Conservation (phyloP, 2,797 vertebrate genomes). For the Echeneis naucrates region DNA sequence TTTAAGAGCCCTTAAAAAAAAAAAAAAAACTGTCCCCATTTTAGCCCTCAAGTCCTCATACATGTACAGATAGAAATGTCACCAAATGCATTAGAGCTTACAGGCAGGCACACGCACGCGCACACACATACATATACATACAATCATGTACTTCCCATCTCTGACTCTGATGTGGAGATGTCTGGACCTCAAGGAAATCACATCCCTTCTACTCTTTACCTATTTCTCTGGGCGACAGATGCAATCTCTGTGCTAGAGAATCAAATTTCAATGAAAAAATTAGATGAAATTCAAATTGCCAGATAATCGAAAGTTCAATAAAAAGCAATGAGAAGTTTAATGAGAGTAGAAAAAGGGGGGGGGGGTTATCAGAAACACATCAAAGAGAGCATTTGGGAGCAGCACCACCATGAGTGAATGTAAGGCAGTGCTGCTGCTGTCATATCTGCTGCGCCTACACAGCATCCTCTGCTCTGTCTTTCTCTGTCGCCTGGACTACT, state of each 20-base stretch:
- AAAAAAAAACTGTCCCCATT: slow-evolving; percentile 73
- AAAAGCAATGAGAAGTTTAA: slow-evolving; percentile 72
- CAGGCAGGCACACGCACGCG: slow-evolving; percentile 28
- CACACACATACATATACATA: not conserved
- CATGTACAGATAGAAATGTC: slow-evolving; percentile 75
- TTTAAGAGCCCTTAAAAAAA: slow-evolving; percentile 72
- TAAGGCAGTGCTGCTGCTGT: slow-evolving; percentile 50
- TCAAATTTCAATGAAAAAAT: slow-evolving; percentile 71
- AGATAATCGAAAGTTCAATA: slow-evolving; percentile 75
- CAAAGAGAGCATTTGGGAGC: slow-evolving; percentile 55
- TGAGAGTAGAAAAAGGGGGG: slow-evolving; percentile 63
- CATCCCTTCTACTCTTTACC: slow-evolving; percentile 57
- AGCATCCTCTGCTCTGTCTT: slow-evolving; percentile 47
- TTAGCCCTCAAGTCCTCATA: slow-evolving; percentile 72
- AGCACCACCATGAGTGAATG: slow-evolving; percentile 42
- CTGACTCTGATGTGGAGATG: slow-evolving; percentile 58
- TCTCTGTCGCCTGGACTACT: slow-evolving; percentile 58
- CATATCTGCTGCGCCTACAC: slow-evolving; percentile 52
- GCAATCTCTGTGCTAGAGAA: slow-evolving; percentile 56
- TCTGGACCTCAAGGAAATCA: slow-evolving; percentile 70
- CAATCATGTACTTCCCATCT: slow-evolving; percentile 44
- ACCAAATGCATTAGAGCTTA: slow-evolving; percentile 57
- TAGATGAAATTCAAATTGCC: slow-evolving; percentile 68
- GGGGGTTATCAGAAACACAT: slow-evolving; percentile 69
- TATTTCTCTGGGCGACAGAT: slow-evolving; percentile 58